Evolutionary conservation across 30 jellyfish, hydroid and myxozoan species (phyloP), one percentile per base, ranked within the genome.

Genomic region (Aurelia coerulea): DNA sequence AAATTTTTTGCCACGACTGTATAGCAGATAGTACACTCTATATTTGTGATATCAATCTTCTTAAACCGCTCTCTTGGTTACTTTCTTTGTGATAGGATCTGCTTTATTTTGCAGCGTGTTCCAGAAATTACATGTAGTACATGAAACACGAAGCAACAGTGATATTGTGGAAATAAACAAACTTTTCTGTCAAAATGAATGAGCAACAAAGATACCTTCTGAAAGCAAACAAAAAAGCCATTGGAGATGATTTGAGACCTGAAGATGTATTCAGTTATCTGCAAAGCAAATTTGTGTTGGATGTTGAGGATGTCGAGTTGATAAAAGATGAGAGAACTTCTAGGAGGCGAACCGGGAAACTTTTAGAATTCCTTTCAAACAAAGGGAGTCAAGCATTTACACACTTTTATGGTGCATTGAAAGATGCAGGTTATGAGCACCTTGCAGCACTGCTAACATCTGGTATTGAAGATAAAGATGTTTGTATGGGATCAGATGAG

Each of bases 201-300:
- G 98, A 94, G 78, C 91, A 87, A 73, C 97, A 94, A 59, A 78
- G 97, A 31, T 77, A 41, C 51, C 63, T 85, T 32, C 83, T 94
- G 35, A 94, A 80, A 41, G 50, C 92, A 15, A 67, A 88, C 84
- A 62, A 65, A 63, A 77, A 80, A 56, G 63, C n/a, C 41, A 12
- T 89, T 74, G 81, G 89, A 5, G 80, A 65, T 62, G 97, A 89
- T 64, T 67, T 89, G 17, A 46, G 79, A 14, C 83, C 97, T 4
- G 96, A 73, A n/a, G 97, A 93, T 51, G 77, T 89, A 13, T 89
- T 88, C 68, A 87, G 97, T 58, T 93, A 88, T 75, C 74, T 93
- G 16, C 97, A 78, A 63, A 93, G 98, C 85, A 89, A 88, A 31
- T 76, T 88, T 84, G 91, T 81, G 23, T 19, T 93, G 56, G 90